Base-by-base conservation (phyloP, 1,140 invertebrate genomes). In the Meloidogyne floridensis region DNA sequence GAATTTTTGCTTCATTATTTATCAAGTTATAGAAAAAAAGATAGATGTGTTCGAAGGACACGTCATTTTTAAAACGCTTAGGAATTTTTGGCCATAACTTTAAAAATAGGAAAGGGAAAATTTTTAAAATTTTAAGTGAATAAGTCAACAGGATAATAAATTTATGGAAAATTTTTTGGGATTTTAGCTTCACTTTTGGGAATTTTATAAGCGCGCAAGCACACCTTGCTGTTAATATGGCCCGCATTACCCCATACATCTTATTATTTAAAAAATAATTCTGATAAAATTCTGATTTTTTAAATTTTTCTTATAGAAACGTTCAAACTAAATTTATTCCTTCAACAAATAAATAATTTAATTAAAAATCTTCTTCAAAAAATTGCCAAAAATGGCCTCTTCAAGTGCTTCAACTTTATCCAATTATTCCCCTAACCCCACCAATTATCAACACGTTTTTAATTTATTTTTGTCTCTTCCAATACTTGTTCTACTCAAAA, bases 381-480 rank as follows among this genome's bases (percentile, higher is more conserved):
- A 65, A 65, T 65, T n/a, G 15, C 11, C 5, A 32, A 43, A 73
- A 8, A 73, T 73, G 51, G 53, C 77, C 13, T 80, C 73, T 43
- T 80, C 74, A 3, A 59, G 65, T 51, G 8, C 77, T 10, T 79
- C 59, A 32, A 71, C 77, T 3, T 43, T 79, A 51, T 69, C 65
- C 32, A 79, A 69, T 51, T 79, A 71, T 51, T 79, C 77, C 56
- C 65, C 77, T 65, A 69, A 65, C 7, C 59, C 59, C n/a, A n/a
- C 0, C n/a, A 79, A 79, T 18, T 79, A 79, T 13, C 54, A 43
- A 4, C 77, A 79, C 20, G 15, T 81, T 18, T 81, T 72, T 72
- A 81, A 71, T 71, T 42, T 75, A 65, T 56, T 81, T 42, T 51
- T 82, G 15, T 82, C 77, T n/a, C 79, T 82, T 42, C 81, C 81